These are phyloP conservation scores for Aromia moschata DNA, from an alignment of 2,888 invertebrate genomes.

Conservation along the genomic window DNA sequence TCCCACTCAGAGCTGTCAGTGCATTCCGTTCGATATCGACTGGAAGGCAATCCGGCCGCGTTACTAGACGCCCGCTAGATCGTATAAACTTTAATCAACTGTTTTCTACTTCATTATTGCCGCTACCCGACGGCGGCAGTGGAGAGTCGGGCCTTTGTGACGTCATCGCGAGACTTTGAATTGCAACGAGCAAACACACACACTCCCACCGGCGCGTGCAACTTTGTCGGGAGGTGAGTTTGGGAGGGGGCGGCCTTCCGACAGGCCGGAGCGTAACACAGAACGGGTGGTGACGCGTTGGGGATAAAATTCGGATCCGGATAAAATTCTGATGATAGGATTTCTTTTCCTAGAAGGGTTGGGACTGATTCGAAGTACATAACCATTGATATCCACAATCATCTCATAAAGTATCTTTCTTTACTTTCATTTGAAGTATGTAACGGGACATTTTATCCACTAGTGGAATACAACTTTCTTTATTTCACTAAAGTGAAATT, in stretches of 20 bases:
- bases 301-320: too few species aligned
- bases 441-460: too few species aligned
- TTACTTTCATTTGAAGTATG: too few species aligned
- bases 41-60: constrained; percentile 17
- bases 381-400: too few species aligned
- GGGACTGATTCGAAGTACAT: too few species aligned
- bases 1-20: constrained; percentile 4
- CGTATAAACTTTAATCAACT: constrained; percentile 56
- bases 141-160: constrained; percentile 17
- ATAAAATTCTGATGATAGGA: too few species aligned
- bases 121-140: constrained; percentile 41
- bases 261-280: constrained; percentile 6
- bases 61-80: too few species aligned
- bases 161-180: constrained; percentile 11
- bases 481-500: too few species aligned
- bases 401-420: too few species aligned
- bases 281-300: too few species aligned
- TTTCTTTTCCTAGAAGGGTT: too few species aligned
- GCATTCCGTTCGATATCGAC: constrained; percentile 15
- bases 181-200: constrained; percentile 20
- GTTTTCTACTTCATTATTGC: constrained; percentile 56
- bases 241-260: background rate
- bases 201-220: constrained; percentile 33
- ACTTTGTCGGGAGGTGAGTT: constrained; percentile 33
- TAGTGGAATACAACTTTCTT: too few species aligned